A percentile compares a stretch with the other conserved stretches of the same genome.
Conservation (phyloP, 2,888 invertebrate genomes). For the Anaspis maculata region DNA sequence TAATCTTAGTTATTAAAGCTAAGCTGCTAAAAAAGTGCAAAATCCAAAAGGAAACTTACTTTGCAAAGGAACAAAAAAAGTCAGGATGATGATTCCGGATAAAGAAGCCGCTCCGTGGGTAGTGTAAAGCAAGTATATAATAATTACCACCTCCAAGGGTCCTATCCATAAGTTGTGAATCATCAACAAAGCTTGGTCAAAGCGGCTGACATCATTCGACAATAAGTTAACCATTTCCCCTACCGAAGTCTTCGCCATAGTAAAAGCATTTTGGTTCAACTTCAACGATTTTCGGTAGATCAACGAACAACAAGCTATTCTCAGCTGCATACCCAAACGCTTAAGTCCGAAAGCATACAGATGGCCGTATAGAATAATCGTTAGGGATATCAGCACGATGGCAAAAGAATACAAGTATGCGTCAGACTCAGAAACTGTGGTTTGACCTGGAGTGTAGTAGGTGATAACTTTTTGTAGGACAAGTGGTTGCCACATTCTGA, state of each 20-base stretch:
- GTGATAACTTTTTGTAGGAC: slow-evolving; percentile 44
- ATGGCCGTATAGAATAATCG: neutral
- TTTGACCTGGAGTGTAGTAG: slow-evolving; percentile 49
- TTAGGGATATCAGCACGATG: slow-evolving; percentile 51
- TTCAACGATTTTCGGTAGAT: slow-evolving; percentile 65
- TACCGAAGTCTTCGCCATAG: slow-evolving; percentile 71
- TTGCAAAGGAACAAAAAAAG: slow-evolving; percentile 40
- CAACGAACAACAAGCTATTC: slow-evolving; percentile 73
- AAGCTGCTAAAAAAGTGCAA: too few species aligned
- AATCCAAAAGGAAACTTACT: too few species aligned
- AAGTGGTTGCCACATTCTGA: slow-evolving; percentile 22
- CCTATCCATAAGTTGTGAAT: slow-evolving; percentile 74
- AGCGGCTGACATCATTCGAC: slow-evolving; percentile 78
- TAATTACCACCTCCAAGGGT: slow-evolving; percentile 63
- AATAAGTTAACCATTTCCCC: slow-evolving; percentile 46
- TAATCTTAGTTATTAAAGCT: too few species aligned
- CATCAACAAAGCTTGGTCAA: slow-evolving; percentile 76
- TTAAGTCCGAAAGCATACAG: slow-evolving; percentile 76
- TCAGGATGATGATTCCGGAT: slow-evolving; percentile 46
- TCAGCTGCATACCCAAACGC: slow-evolving; percentile 75
- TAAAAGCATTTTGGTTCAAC: slow-evolving; percentile 70
- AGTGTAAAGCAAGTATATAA: slow-evolving; percentile 58
- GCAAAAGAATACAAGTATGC: slow-evolving; percentile 73
- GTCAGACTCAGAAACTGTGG: slow-evolving; percentile 38
- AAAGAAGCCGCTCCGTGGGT: slow-evolving; percentile 45